A percentile compares a stretch with the other conserved stretches of the same genome.
These are phyloP conservation scores for Petrocephalus zakoni DNA, from an alignment of 2,113 vertebrate species.

Conservation along the genomic window DNA sequence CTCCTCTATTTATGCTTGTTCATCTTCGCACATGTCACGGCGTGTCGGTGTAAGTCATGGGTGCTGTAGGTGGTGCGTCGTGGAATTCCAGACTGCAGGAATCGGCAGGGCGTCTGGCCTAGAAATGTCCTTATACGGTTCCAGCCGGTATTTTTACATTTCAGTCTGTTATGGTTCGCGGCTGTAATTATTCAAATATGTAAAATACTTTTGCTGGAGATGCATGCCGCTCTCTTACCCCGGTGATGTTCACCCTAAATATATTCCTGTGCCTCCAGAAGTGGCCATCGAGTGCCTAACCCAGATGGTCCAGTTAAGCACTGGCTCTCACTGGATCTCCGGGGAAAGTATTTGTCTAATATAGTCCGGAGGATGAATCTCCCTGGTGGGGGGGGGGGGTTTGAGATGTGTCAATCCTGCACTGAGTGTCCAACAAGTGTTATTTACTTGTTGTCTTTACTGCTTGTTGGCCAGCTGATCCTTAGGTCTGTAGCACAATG, in stretches of 20 bases:
- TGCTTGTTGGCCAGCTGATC: neutral
- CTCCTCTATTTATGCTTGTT: neutral
- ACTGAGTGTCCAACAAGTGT: neutral
- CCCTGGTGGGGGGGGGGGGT: too few relatives aligned
- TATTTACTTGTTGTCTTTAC: neutral
- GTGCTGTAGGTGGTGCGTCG: neutral
- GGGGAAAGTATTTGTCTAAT: neutral
- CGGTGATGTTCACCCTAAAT: neutral
- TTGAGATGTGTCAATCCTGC: neutral
- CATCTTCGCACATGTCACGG: neutral
- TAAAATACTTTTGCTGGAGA: neutral
- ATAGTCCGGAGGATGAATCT: neutral
- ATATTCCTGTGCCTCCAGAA: neutral
- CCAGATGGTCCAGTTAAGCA: neutral
- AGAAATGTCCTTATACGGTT: neutral
- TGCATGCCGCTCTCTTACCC: neutral
- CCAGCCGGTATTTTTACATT: neutral
- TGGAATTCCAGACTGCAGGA: neutral
- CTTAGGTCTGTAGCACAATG: neutral
- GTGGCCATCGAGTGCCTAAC: neutral
- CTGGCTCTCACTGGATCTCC: neutral
- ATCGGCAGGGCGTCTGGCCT: neutral
- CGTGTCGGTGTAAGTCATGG: neutral
- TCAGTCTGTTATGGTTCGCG: neutral
- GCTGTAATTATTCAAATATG: neutral